Evolutionary conservation across 2,888 invertebrate genomes (phyloP).

Genomic region (Eilema caniola): DNA sequence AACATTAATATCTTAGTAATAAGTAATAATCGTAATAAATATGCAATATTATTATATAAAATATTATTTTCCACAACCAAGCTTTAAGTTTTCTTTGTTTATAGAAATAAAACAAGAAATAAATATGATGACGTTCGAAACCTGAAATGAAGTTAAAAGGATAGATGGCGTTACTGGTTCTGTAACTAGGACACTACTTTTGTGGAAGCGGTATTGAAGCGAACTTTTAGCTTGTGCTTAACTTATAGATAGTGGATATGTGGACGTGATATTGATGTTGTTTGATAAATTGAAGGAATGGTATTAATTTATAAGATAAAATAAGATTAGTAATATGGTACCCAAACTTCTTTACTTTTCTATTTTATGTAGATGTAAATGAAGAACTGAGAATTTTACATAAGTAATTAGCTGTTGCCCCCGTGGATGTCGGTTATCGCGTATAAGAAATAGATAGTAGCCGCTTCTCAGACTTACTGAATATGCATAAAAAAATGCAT

Average conservation of each 20-base stretch:
- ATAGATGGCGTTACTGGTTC: constrained; percentile 26
- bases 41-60: too few species aligned
- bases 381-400: too few species aligned
- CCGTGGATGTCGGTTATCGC: too few species aligned
- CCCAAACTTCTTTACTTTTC: too few species aligned
- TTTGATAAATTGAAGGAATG: not conserved
- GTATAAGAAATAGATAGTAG: too few species aligned
- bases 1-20: not conserved
- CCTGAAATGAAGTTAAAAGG: not conserved
- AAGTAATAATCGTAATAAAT: too few species aligned
- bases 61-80: not conserved
- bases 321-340: not conserved
- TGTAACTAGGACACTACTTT: not conserved
- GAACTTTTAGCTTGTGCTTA: not conserved
- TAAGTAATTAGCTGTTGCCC: too few species aligned
- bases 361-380: too few species aligned
- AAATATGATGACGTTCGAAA: not conserved
- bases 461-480: too few species aligned
- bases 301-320: not conserved
- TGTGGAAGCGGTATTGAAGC: not conserved
- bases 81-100: not conserved
- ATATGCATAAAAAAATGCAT: too few species aligned
- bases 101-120: not conserved
- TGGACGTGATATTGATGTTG: not conserved
- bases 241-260: not conserved